phyloP scores from a whole-genome alignment of 2,888 invertebrate genomes.

The Heteromyza rotundicornis region DNA sequence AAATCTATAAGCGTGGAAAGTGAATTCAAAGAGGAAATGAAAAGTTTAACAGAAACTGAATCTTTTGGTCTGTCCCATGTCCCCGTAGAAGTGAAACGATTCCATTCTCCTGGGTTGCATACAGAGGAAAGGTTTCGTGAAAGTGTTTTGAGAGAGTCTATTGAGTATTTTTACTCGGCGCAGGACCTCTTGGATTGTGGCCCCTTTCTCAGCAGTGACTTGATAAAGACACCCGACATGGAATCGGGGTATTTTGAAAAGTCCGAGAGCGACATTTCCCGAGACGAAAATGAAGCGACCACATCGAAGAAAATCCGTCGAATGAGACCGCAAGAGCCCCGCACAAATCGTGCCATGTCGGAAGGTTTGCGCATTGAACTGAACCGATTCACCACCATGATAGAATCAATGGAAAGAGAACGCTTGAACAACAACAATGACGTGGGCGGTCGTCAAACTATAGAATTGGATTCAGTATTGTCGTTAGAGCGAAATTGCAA shows the following conservation, averaged over 20 bases:
- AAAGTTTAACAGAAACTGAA: too few relatives aligned
- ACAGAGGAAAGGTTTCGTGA: slow-evolving; percentile 26
- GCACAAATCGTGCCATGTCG: slow-evolving; percentile 38
- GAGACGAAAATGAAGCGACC: slow-evolving; percentile 44
- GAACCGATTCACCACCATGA: slow-evolving; percentile 45
- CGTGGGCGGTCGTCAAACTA: neutral
- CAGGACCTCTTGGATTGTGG: slow-evolving; percentile 53
- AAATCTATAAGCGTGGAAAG: too few relatives aligned
- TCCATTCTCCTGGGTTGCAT: too few relatives aligned
- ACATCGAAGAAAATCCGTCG: slow-evolving; percentile 10
- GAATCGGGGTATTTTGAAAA: slow-evolving; percentile 55
- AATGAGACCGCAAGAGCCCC: slow-evolving; percentile 20
- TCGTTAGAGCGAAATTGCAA: slow-evolving; percentile 6
- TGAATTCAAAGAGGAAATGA: too few relatives aligned
- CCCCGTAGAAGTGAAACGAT: too few relatives aligned
- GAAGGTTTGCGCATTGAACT: slow-evolving; percentile 48
- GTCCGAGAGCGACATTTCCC: slow-evolving; percentile 51
- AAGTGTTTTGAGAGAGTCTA: slow-evolving; percentile 46
- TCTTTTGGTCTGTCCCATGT: too few relatives aligned
- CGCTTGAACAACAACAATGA: neutral
- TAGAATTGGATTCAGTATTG: neutral
- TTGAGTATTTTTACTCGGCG: slow-evolving; percentile 51
- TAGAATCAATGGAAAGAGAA: slow-evolving; percentile 40
- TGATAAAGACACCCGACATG: slow-evolving; percentile 49
- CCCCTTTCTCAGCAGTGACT: slow-evolving; percentile 40